Evolutionary conservation across 2,888 invertebrate genomes (phyloP).

Genomic region (Polydrusus pterygomalis): DNA sequence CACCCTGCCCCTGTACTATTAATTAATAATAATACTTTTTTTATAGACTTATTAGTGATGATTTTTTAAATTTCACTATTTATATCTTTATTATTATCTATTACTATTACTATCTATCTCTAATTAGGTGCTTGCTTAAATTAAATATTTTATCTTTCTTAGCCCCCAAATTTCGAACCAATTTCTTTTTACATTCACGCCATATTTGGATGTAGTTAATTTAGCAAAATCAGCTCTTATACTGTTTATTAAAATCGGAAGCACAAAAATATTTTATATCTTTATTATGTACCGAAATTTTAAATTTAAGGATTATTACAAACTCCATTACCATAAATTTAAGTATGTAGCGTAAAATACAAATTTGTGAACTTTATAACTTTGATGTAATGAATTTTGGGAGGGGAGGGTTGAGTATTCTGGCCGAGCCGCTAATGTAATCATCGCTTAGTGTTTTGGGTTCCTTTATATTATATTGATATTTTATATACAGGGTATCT

Average conservation of each 20-base stretch:
- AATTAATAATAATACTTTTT: too few species aligned
- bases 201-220: conserved; percentile 6
- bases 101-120: too few species aligned
- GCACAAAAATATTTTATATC: conserved; percentile 19
- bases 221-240: conserved; percentile 1
- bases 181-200: background rate
- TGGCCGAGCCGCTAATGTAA: background rate
- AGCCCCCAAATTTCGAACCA: background rate
- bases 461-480: too few species aligned
- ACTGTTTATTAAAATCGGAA: conserved; percentile 18
- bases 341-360: conserved; percentile 14
- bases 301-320: conserved; percentile 26
- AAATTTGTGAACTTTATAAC: conserved; percentile 30
- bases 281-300: conserved; percentile 32
- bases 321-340: conserved; percentile 30
- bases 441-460: too few species aligned
- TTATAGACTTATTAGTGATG: too few species aligned
- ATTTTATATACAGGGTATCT: too few species aligned
- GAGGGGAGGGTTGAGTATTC: background rate
- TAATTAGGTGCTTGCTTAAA: too few species aligned
- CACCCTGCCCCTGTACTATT: too few species aligned
- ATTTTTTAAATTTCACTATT: too few species aligned
- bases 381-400: conserved; percentile 24
- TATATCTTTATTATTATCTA: too few species aligned
- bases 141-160: background rate